Conservation (phyloP, 2,797 vertebrate genomes). For the Okamejei kenojei region DNA sequence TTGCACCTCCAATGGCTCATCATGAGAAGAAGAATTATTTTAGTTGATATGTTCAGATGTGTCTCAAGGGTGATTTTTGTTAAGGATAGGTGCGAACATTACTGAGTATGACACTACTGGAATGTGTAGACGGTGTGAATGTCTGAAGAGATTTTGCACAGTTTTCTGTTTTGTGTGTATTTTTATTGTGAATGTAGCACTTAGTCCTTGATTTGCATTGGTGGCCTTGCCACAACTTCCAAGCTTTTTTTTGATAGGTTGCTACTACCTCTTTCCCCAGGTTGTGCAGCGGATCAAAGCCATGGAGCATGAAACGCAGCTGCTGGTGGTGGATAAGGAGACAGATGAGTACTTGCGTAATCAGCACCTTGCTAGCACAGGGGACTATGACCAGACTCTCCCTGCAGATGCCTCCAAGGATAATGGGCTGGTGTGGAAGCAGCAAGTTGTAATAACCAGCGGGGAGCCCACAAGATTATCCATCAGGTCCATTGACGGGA, state of each 20-base stretch:
- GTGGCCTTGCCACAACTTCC: background rate
- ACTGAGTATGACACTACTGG: no score
- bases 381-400: conserved; percentile 59
- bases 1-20: no score
- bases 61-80: no score
- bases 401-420: conserved; percentile 56
- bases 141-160: no score
- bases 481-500: conserved; percentile 65
- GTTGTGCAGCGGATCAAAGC: conserved; percentile 83
- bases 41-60: background rate
- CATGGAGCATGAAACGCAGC: conserved; percentile 67
- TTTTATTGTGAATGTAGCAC: no score
- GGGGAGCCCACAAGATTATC: conserved; percentile 60
- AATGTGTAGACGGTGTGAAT: no score
- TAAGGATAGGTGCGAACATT: no score
- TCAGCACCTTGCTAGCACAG: conserved; percentile 65
- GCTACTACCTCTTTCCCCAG: conserved; percentile 51
- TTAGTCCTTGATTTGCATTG: background rate
- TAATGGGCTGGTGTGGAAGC: conserved; percentile 64
- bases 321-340: conserved; percentile 83
- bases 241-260: background rate
- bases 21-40: background rate
- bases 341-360: conserved; percentile 73
- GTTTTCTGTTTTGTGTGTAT: no score
- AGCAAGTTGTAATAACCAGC: conserved; percentile 50